Conservation (phyloP, 2,797 vertebrate genomes). For the Peromyscus melanophrys region DNA sequence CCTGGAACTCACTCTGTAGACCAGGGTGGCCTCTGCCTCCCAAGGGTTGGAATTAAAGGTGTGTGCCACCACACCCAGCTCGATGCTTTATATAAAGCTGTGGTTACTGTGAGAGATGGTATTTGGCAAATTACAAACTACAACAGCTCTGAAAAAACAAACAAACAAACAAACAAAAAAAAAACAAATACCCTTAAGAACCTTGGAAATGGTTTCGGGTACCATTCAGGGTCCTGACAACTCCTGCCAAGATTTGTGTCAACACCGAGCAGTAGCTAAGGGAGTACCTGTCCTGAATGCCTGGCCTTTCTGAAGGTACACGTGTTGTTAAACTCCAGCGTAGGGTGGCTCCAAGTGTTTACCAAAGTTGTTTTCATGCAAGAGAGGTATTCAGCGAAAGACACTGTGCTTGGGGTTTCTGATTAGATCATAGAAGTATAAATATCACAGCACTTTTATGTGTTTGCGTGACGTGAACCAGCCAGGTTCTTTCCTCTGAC, state of each 20-base stretch:
- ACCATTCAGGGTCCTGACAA: conserved; percentile 59
- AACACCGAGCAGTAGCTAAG: conserved; percentile 28
- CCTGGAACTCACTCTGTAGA: background rate
- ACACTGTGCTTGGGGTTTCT: conserved; percentile 67
- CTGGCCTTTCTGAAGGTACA: conserved; percentile 82
- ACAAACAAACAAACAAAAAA: too few relatives aligned
- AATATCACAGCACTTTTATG: conserved; percentile 80
- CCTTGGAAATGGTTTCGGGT: conserved; percentile 79
- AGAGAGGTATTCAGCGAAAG: conserved; percentile 84
- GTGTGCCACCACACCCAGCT: background rate
- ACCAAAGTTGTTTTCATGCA: conserved; percentile 80
- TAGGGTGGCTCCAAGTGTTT: conserved; percentile 74
- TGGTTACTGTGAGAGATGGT: background rate
- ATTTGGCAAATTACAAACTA: conserved; percentile 78
- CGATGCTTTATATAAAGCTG: background rate
- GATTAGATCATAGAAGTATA: conserved; percentile 73
- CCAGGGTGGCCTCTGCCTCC: background rate
- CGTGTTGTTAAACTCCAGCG: conserved; percentile 78
- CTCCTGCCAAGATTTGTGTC: conserved; percentile 68
- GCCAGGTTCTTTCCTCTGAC: conserved; percentile 77
- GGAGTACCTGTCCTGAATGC: conserved; percentile 80
- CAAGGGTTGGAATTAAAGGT: background rate
- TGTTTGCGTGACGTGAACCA: conserved; percentile 68
- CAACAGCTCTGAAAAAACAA: conserved; percentile 18
- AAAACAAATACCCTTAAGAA: conserved; percentile 70